Evolutionary conservation across 1,140 invertebrate genomes (phyloP).

Genomic region (Hydropsyche tenuis): DNA sequence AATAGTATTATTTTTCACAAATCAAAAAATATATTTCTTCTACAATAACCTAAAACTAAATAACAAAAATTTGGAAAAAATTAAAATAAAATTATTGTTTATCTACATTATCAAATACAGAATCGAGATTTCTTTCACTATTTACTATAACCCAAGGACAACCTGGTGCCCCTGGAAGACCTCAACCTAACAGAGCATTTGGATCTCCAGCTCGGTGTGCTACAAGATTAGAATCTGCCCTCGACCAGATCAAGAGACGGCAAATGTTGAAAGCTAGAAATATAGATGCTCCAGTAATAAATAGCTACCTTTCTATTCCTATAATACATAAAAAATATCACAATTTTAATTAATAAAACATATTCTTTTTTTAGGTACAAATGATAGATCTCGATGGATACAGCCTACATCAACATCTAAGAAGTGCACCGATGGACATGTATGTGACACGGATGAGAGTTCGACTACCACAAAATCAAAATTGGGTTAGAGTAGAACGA

Average conservation of each 20-base stretch:
- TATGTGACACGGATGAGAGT: conserved; percentile 70
- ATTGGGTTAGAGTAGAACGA: conserved; percentile 74
- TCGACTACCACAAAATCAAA: conserved; percentile 65
- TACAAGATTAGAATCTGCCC: conserved; percentile 62
- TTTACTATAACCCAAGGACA: conserved; percentile 55
- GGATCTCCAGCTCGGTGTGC: conserved; percentile 60
- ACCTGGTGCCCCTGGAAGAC: conserved; percentile 52
- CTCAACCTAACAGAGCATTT: conserved; percentile 50
- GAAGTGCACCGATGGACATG: conserved; percentile 68
- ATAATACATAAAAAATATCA: not conserved
- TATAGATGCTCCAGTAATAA: conserved; percentile 57
- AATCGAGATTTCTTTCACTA: conserved; percentile 58
- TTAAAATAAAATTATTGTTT: not conserved
- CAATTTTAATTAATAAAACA: not conserved
- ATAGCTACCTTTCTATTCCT: not conserved
- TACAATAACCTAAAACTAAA: not conserved
- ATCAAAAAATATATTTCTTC: no score
- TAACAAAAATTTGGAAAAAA: no score
- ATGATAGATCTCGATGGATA: conserved; percentile 69
- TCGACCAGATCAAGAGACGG: conserved; percentile 63
- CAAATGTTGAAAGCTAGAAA: conserved; percentile 64
- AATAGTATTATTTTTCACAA: no score
- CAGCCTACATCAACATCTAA: conserved; percentile 67
- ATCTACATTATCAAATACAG: conserved; percentile 48
- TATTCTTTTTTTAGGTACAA: conserved; percentile 58